Base-by-base conservation (phyloP, 2,888 invertebrate species). In the Diaprepes abbreviatus region DNA sequence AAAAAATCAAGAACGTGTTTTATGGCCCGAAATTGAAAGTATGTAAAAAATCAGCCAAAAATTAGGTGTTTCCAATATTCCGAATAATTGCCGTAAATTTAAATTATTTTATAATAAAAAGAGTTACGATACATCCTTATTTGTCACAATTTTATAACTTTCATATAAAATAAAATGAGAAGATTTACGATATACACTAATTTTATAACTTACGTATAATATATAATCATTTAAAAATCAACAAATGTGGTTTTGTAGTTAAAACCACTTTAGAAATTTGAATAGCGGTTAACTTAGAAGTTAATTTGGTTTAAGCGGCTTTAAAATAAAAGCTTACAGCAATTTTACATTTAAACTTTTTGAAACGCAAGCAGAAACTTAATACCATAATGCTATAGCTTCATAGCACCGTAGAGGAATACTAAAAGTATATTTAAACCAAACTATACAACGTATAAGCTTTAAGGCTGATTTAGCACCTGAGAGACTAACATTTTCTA, bases 301-400 rank as follows among this genome's bases (percentile, higher is more conserved):
- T 58, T 66, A 66, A 66, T 58, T 58, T 50, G 52, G 57, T 58
- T 58, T 50, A 66, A 66, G 58, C 48, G 50, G 66, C 58, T 66
- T 66, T 66, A 57, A 58, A 66, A 66, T 59, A 58, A 58, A 66
- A 58, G 66, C 66, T 65, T 66, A 66, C 66, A 31, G 52, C 55
- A 58, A 58, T 66, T 66, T 66, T 66, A 58, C 48, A 58, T 66
- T 66, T 59, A 58, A 66, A 66, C 66, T 66, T 66, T 66, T 58
- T 48, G 66, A 50, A 50, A 58, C 66, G 48, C 48, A 24, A 36
- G 38, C 48, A 28, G 48, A 66, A 58, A 66, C 66, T 66, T 66
- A 66, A 65, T 57, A 48, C 58, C 40, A 58, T 66, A 66, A 66
- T 58, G 33, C 58, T 19, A 57, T 59, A 28, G 48, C 57, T 48